A percentile compares a stretch with the other conserved stretches of the same genome.
These are phyloP conservation scores for fruit fly (Drosophila melanogaster) DNA, from an alignment of 1,140 invertebrate species.

Conservation along the genomic window Release_6_plus_ISO1_MT NT_033777.3:12760001-12760500, in stretches of 20 bases:
- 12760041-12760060: slow-evolving; percentile 65
- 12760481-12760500: slow-evolving; percentile 18
- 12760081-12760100: slow-evolving; percentile 21
- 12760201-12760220: slow-evolving; percentile 22
- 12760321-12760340: slow-evolving; percentile 13
- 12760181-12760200: slow-evolving; percentile 69
- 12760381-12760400: slow-evolving; percentile 19
- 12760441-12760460: slow-evolving; percentile 3
- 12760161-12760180: slow-evolving; percentile 54
- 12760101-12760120: slow-evolving; percentile 41
- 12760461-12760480: slow-evolving; percentile 25
- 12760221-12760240: slow-evolving; percentile 19
- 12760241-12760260: slow-evolving; percentile 63
- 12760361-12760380: slow-evolving; percentile 54
- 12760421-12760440: slow-evolving; percentile 24
- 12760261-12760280: slow-evolving; percentile 59
- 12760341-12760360: slow-evolving; percentile 70
- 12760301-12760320: slow-evolving; percentile 46
- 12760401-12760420: slow-evolving; percentile 34
- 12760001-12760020: slow-evolving; percentile 54
- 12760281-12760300: slow-evolving; percentile 39
- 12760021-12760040: slow-evolving; percentile 71
- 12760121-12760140: slow-evolving; percentile 69
- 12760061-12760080: slow-evolving; percentile 18
- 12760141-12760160: slow-evolving; percentile 63